Base-by-base conservation (phyloP, 2,113 vertebrate genomes). In the Camelus dromedarius region DNA sequence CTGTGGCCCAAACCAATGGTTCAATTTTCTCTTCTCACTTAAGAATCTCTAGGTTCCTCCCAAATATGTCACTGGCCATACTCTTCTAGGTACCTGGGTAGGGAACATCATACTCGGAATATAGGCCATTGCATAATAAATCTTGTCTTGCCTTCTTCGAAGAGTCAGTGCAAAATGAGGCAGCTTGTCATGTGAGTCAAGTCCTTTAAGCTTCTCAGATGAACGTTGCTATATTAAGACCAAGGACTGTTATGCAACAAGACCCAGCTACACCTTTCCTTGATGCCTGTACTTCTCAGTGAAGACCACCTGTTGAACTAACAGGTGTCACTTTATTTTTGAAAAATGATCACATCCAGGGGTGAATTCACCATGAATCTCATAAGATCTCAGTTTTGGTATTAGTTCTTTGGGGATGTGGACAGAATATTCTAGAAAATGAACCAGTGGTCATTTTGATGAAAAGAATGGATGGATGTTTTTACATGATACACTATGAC, bases 161-260 rank as follows among this genome's bases (percentile, higher is more conserved):
- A 89, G 81, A 97, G 73, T 79, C 92, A 52, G 83, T 92, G 89
- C 80, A 72, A 92, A 92, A 92, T 54, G 84, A 96, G 89, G 87
- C 95, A 93, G 75, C 79, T 70, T 84, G 89, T 92, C 89, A 93
- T 86, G 84, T 81, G 92, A 97, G 81, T 90, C 64, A 72, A 87
- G 93, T 89, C 94, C 89, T 96, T 93, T 85, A 76, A 85, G 96
- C 75, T 75, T 92, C 97, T 97, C 93, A 76, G 83, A 93, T 96
- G 96, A 96, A 88, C 0, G 32, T 58, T 96, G 75, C 96, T 97
- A 87, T 96, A 96, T 95, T 93, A 87, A 94, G 93, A 90, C 90
- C 83, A 84, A 96, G 75, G 85, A 92, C 90, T 72, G 76, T 96
- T 96, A 95, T 38, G 54, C 90, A 97, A 93, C 80, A 66, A 95